A percentile compares a stretch with the other conserved stretches of the same genome.
Evolutionary conservation across 2,888 invertebrate genomes (phyloP).

Genomic region (Endotricha flammealis): DNA sequence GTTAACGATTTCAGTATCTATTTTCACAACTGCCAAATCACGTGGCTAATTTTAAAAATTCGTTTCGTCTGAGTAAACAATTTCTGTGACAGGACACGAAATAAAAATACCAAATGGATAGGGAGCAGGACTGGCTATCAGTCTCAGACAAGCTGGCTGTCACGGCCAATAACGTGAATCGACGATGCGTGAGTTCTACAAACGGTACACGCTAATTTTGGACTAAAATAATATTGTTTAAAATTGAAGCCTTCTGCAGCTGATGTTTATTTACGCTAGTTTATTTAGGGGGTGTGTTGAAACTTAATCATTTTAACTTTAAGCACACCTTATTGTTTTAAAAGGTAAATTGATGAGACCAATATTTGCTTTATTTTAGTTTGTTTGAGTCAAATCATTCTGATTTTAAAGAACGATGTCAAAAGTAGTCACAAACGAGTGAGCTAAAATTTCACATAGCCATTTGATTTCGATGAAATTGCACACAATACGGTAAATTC

Average conservation of each 20-base stretch:
- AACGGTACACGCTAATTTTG: constrained; percentile 61
- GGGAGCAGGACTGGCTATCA: constrained; percentile 37
- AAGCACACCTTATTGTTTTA: too few relatives aligned
- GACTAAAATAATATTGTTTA: constrained; percentile 39
- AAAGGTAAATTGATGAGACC: too few relatives aligned
- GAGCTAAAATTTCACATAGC: too few relatives aligned
- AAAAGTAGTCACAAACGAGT: too few relatives aligned
- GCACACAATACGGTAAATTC: too few relatives aligned
- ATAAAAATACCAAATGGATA: constrained; percentile 49
- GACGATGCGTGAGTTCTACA: constrained; percentile 71
- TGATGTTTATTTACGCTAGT: constrained; percentile 2
- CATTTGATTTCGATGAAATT: too few relatives aligned
- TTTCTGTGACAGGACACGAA: constrained; percentile 6
- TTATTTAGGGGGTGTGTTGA: too few relatives aligned
- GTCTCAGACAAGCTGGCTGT: constrained; percentile 51
- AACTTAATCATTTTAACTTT: too few relatives aligned
- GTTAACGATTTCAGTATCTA: constrained; percentile 6
- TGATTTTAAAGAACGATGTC: too few relatives aligned
- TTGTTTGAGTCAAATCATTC: too few relatives aligned
- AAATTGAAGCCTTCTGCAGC: constrained; percentile 7
- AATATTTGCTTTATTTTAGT: too few relatives aligned
- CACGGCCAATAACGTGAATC: constrained; percentile 69
- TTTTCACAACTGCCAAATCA: constrained; percentile 35
- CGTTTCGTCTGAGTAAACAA: constrained; percentile 69
- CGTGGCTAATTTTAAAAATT: constrained; percentile 60